phyloP scores from a whole-genome alignment of 2,888 invertebrate genomes.

The Dynastes maya region DNA sequence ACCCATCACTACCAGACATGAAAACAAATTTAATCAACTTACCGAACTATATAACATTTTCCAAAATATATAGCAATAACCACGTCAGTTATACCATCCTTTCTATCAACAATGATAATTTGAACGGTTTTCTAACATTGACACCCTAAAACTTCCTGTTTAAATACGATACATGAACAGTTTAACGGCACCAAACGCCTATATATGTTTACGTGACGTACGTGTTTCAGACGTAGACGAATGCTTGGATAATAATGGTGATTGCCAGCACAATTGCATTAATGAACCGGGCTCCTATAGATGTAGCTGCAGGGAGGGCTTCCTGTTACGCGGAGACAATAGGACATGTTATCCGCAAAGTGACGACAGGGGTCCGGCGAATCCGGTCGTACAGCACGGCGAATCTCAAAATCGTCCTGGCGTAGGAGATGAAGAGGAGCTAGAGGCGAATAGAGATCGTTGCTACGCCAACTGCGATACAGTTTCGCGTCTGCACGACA shows the following conservation, averaged over 20 bases:
- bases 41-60: no score
- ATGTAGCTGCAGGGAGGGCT: conserved; percentile 76
- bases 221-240: conserved; percentile 74
- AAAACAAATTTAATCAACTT: no score
- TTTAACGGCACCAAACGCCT: conserved; percentile 10
- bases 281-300: conserved; percentile 76
- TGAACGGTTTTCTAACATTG: no score
- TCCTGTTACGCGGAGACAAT: conserved; percentile 73
- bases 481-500: conserved; percentile 74
- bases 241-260: conserved; percentile 74
- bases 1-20: no score
- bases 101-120: no score
- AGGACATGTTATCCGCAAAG: conserved; percentile 72
- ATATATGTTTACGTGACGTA: background rate
- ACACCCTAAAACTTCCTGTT: no score
- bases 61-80: no score
- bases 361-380: conserved; percentile 49
- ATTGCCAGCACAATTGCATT: conserved; percentile 78
- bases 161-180: background rate
- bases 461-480: conserved; percentile 79
- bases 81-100: no score
- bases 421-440: conserved; percentile 36
- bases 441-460: conserved; percentile 71
- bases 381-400: conserved; percentile 20
- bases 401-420: conserved; percentile 34